Conservation (phyloP, 2,113 vertebrate species). For the Lepisosteus osseus region DNA sequence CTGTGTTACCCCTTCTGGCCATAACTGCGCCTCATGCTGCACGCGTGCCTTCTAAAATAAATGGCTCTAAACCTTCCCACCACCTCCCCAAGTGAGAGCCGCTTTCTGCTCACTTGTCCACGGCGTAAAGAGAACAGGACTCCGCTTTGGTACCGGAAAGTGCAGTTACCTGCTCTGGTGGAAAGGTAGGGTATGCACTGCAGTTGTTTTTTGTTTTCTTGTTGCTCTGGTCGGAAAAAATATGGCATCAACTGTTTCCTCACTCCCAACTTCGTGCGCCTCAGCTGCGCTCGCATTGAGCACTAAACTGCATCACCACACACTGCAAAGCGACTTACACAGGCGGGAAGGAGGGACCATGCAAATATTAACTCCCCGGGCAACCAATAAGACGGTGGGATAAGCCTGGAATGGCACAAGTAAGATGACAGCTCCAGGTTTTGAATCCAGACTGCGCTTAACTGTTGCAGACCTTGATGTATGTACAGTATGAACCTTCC, state of each 20-base stretch:
- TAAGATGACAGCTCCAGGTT: neutral
- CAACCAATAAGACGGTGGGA: slow-evolving; percentile 8
- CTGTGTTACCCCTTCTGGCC: slow-evolving; percentile 92
- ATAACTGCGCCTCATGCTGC: slow-evolving; percentile 93
- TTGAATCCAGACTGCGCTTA: neutral
- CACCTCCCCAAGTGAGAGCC: neutral
- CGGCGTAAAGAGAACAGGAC: neutral
- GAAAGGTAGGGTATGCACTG: neutral
- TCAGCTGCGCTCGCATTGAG: neutral
- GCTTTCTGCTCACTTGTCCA: neutral
- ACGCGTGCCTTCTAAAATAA: slow-evolving; percentile 57
- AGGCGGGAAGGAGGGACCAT: slow-evolving; percentile 11
- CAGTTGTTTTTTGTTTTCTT: neutral
- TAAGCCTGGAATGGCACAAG: neutral
- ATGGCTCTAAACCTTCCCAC: slow-evolving; percentile 30
- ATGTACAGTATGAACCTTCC: too few relatives aligned
- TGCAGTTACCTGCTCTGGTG: too few relatives aligned
- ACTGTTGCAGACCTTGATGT: neutral
- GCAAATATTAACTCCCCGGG: slow-evolving; percentile 3
- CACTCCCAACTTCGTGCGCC: slow-evolving; percentile 2
- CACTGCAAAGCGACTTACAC: slow-evolving; percentile 18
- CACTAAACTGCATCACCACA: slow-evolving; percentile 14
- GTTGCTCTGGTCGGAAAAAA: neutral
- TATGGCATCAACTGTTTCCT: neutral
- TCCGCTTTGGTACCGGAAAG: too few relatives aligned